Evolutionary conservation across 1,140 invertebrate genomes (phyloP), one percentile per base, ranked within the genome.

Genomic region (Brachionus manjavacas): DNA sequence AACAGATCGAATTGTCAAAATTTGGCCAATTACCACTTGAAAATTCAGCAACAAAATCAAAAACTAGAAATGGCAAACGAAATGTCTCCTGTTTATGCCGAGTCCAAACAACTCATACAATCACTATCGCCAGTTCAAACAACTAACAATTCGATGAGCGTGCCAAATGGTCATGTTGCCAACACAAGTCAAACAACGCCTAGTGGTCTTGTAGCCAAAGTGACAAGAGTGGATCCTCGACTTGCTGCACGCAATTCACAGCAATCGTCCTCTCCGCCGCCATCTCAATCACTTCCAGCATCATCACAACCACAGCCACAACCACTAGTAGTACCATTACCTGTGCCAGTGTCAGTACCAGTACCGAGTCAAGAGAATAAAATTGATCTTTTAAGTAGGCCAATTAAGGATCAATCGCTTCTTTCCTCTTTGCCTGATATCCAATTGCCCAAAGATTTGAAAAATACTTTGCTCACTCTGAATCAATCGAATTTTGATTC

Each of bases 1-100:
- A 81, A 81, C 28, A 81, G 16, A 81, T 25, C 79, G n/a, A 81
- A 81, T 68, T 81, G 49, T 43, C n/a, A 41, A 23, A 81, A 64
- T 25, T 16, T 81, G 7, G 8, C 79, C 23, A 81, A 81, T 68
- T 81, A 41, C 64, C 79, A 81, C 14, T 64, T 81, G 23, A 68
- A 81, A 68, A 39, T 81, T 28, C 49, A 81, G 14, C 14, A 81
- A 46, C 20, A 81, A 64, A 81, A 81, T 64, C 41, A 49, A 49
- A 76, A 49, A 49, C 20, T 49, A 28, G 43, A 76, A 49, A 74
- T 43, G n/a, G 9, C 70, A 43, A 74, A 41, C 25, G 70, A 35
- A 43, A 46, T 46, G 43, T 76, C 72, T 23, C 72, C 72, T 46
- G 72, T 76, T 76, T 76, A 76, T 35, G 20, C 2, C 25, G 72